phyloP scores from a whole-genome alignment of 53 echinoderm and acorn worm species.

The Holothuria leucospilota region DNA sequence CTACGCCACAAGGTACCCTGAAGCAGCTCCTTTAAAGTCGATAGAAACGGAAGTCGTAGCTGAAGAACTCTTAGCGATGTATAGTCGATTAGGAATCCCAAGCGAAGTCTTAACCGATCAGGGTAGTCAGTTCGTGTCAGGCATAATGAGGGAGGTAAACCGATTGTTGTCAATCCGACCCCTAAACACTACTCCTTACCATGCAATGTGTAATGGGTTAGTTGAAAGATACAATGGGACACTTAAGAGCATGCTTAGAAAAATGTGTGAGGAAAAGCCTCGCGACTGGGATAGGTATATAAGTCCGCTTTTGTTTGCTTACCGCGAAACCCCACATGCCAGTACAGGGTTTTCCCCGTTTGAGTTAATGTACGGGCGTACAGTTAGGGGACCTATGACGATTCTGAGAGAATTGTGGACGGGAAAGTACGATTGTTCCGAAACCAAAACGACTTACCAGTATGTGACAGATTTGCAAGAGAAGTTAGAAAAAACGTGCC shows the following conservation, averaged over 20 bases:
- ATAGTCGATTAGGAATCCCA: slow-evolving; percentile 62
- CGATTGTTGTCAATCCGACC: slow-evolving; percentile 59
- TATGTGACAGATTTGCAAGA: slow-evolving; percentile 62
- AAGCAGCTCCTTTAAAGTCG: slow-evolving; percentile 54
- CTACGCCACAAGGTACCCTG: slow-evolving; percentile 50
- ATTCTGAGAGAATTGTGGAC: slow-evolving; percentile 64
- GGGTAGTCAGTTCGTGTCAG: slow-evolving; percentile 66
- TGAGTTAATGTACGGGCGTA: slow-evolving; percentile 43
- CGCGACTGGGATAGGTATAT: slow-evolving; percentile 30
- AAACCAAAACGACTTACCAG: slow-evolving; percentile 62
- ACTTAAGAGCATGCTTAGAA: slow-evolving; percentile 25
- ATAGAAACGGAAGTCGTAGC: slow-evolving; percentile 58
- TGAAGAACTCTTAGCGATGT: slow-evolving; percentile 53
- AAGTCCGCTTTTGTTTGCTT: slow-evolving; percentile 55
- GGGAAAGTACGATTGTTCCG: slow-evolving; percentile 31
- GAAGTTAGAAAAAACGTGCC: slow-evolving; percentile 55
- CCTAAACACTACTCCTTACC: slow-evolving; percentile 33
- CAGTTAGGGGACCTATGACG: slow-evolving; percentile 56
- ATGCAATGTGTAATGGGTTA: slow-evolving; percentile 40
- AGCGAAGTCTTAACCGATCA: slow-evolving; percentile 56
- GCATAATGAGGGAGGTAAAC: slow-evolving; percentile 55
- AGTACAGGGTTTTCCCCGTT: slow-evolving; percentile 29
- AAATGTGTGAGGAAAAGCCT: slow-evolving; percentile 24
- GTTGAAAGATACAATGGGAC: slow-evolving; percentile 39
- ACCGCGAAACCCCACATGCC: slow-evolving; percentile 21